Base-by-base conservation (phyloP, 1,140 invertebrate genomes). In the Tetramorium parvispinum region DNA sequence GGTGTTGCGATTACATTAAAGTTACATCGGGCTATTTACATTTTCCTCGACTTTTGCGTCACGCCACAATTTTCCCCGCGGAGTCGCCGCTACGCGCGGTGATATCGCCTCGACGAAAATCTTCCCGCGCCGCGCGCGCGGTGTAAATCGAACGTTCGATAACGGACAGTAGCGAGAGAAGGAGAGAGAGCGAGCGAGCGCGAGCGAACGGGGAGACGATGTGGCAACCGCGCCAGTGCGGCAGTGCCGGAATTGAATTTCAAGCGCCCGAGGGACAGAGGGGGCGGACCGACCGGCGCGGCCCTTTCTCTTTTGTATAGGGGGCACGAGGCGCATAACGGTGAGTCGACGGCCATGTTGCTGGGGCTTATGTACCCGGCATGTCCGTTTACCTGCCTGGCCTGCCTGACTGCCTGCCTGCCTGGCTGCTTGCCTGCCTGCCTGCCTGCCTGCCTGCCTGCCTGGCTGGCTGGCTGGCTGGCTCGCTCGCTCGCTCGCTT, bases 291-390 rank as follows among this genome's bases (percentile, higher is more conserved):
- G 53, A 73, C 68, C 13, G 53, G 68, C 79, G 53, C 90, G 79
- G 85, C 71, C 85, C 89, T 88, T 87, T 90, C 91, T 94, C 92
- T 93, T 94, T 93, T 94, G 91, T 93, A 94, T 93, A 93, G 85
- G 93, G 94, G 93, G 92, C 93, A 94, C 92, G 91, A 94, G 93
- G 87, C 89, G 89, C 90, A 94, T 95, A 94, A 94, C 94, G 94
- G 93, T 94, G 93, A 91, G 92, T 86, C 85, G 90, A 88, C 90
- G 88, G 90, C 92, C 92, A 91, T 92, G 89, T 89, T 92, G 92
- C 40, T 88, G 91, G 81, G 86, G 90, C 92, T 93, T 91, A 89
- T 32, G 32, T 91, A 87, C 85, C 70, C 51, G 57, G 73, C 73
- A 53, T 82, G 86, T 87, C 85, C 88, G 91, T 89, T 89, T 90